Conservation (phyloP, 53 echinoderm and acorn worm species). For the Stichopus horrens region DNA sequence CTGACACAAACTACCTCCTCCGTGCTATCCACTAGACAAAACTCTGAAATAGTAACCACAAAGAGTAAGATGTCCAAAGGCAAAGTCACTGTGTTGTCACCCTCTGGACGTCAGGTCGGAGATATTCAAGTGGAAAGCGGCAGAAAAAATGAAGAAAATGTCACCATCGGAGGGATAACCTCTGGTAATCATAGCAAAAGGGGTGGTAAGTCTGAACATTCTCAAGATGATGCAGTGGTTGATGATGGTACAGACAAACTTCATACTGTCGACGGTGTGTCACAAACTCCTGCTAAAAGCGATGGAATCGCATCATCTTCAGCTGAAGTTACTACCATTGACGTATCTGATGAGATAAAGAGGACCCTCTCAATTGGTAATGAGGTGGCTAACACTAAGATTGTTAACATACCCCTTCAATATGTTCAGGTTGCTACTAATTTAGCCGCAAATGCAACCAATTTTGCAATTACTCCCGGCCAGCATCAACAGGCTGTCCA, state of each 20-base stretch:
- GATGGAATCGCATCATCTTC: background rate
- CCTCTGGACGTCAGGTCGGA: background rate
- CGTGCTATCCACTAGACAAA: constrained; percentile 19
- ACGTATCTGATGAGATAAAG: background rate
- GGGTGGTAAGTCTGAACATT: background rate
- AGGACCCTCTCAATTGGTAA: background rate
- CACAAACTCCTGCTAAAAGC: background rate
- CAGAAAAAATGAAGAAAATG: background rate
- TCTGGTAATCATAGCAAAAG: too few species aligned
- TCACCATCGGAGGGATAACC: background rate
- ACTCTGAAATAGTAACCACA: constrained; percentile 20
- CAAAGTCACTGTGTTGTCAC: constrained; percentile 24
- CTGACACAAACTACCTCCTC: constrained; percentile 16
- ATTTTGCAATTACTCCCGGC: background rate
- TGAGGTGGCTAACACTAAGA: background rate
- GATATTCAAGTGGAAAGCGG: background rate
- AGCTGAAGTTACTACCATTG: background rate
- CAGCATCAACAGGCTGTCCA: background rate
- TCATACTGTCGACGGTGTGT: background rate
- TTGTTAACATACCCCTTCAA: background rate
- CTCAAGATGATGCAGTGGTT: background rate
- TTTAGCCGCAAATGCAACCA: background rate
- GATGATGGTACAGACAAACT: background rate
- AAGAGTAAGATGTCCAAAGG: constrained; percentile 12
- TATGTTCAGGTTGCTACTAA: background rate